Evolutionary conservation across 2,797 vertebrate species (phyloP).

Genomic region (Enteromius trimaculatus): DNA sequence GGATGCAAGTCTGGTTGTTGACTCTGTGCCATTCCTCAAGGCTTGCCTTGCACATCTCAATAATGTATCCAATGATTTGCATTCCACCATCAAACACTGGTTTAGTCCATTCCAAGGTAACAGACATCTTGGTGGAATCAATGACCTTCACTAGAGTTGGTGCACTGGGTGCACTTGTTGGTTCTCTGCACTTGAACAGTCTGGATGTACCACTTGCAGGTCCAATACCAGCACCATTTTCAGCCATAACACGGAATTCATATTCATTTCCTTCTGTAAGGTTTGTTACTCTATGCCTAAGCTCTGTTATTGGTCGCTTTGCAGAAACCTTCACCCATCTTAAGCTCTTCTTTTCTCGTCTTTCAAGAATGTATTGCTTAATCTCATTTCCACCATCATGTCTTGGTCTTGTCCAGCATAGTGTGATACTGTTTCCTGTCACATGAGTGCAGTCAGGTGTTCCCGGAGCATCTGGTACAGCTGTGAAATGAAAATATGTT

Average conservation of each 20-base stretch:
- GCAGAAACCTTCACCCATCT: slow-evolving; percentile 95
- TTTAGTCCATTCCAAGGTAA: slow-evolving; percentile 94
- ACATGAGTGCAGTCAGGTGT: slow-evolving; percentile 92
- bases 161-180: slow-evolving; percentile 90
- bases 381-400: slow-evolving; percentile 97
- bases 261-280: slow-evolving; percentile 96
- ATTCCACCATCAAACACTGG: slow-evolving; percentile 96
- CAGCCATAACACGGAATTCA: slow-evolving; percentile 97
- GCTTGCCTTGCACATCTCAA: slow-evolving; percentile 98
- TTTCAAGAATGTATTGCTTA: slow-evolving; percentile 95
- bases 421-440: slow-evolving; percentile 92
- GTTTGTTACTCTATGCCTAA: slow-evolving; percentile 89
- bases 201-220: slow-evolving; percentile 90
- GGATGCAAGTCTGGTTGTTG: slow-evolving; percentile 89
- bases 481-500: slow-evolving; percentile 68
- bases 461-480: slow-evolving; percentile 93
- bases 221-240: slow-evolving; percentile 93
- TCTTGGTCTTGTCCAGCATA: slow-evolving; percentile 92
- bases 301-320: slow-evolving; percentile 93
- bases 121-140: slow-evolving; percentile 93
- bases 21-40: slow-evolving; percentile 97
- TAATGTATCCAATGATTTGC: slow-evolving; percentile 97
- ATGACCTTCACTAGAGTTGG: slow-evolving; percentile 92
- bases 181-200: slow-evolving; percentile 95
- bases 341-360: slow-evolving; percentile 97